These are phyloP conservation scores for Stenotaenia linearis DNA, from an alignment of 2,888 invertebrate species.

Conservation along the genomic window DNA sequence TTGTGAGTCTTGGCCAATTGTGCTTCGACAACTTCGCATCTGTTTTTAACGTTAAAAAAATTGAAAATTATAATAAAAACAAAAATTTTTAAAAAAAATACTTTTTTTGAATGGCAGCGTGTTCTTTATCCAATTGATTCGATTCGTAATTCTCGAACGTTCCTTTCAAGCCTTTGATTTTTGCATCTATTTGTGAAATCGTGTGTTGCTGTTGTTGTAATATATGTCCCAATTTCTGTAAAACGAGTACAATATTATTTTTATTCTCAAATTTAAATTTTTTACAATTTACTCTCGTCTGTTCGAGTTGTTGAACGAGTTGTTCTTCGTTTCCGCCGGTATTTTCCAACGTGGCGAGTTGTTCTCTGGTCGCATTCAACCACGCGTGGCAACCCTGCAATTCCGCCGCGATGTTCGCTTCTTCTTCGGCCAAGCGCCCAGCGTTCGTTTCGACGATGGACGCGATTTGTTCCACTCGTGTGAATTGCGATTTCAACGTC, in stretches of 20 bases:
- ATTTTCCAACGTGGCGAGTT: constrained; percentile 82
- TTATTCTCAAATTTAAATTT: not conserved
- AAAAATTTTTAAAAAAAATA: constrained; percentile 43
- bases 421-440: constrained; percentile 57
- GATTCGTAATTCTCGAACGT: constrained; percentile 43
- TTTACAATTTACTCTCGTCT: constrained; percentile 55
- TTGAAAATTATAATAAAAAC: not conserved
- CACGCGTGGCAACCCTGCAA: constrained; percentile 56
- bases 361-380: constrained; percentile 68
- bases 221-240: constrained; percentile 57
- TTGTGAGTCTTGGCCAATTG: constrained; percentile 69
- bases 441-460: constrained; percentile 67
- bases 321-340: constrained; percentile 79
- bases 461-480: constrained; percentile 64
- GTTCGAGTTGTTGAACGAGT: constrained; percentile 69
- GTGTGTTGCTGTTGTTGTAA: constrained; percentile 62
- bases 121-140: constrained; percentile 21
- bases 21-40: constrained; percentile 65
- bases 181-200: constrained; percentile 62
- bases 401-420: constrained; percentile 38
- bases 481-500: constrained; percentile 66
- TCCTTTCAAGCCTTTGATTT: constrained; percentile 64
- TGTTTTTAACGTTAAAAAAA: constrained; percentile 33
- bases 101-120: constrained; percentile 72
- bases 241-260: not conserved